phyloP scores from a whole-genome alignment of 2,888 invertebrate genomes.

The Trypoxylon attenuatum region DNA sequence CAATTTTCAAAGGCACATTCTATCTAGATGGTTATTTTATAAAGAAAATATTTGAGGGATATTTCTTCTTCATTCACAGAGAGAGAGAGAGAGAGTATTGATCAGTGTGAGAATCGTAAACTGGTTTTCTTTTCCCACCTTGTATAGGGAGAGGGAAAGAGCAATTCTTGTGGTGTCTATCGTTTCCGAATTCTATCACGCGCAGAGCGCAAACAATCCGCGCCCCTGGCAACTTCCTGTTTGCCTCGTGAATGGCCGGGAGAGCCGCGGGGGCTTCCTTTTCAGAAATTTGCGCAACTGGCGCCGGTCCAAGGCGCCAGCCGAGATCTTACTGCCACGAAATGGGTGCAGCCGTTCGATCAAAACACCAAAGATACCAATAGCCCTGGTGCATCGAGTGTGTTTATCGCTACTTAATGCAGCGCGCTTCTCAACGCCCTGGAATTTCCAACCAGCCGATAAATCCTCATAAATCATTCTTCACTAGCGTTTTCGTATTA shows the following conservation, averaged over 20 bases:
- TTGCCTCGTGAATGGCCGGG: conserved; percentile 10
- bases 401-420: conserved; percentile 3
- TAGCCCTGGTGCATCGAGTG: background rate
- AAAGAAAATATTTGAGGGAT: no score
- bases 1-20: no score
- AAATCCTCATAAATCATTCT: background rate
- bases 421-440: no score
- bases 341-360: conserved; percentile 13
- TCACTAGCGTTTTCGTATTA: background rate
- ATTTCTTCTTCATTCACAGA: no score
- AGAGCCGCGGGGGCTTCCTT: background rate
- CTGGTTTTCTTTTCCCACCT: no score
- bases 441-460: background rate
- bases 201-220: conserved; percentile 19
- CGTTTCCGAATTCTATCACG: conserved; percentile 4
- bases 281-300: conserved; percentile 30
- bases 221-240: conserved; percentile 24
- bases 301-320: conserved; percentile 23
- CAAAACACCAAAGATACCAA: conserved; percentile 12
- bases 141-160: no score
- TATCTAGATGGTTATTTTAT: no score
- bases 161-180: no score
- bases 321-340: conserved; percentile 8
- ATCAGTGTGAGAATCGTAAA: no score
- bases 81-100: no score